Evolutionary conservation across 2,888 invertebrate species (phyloP), one percentile per base, ranked within the genome.

Genomic region (Drosophila limbata): DNA sequence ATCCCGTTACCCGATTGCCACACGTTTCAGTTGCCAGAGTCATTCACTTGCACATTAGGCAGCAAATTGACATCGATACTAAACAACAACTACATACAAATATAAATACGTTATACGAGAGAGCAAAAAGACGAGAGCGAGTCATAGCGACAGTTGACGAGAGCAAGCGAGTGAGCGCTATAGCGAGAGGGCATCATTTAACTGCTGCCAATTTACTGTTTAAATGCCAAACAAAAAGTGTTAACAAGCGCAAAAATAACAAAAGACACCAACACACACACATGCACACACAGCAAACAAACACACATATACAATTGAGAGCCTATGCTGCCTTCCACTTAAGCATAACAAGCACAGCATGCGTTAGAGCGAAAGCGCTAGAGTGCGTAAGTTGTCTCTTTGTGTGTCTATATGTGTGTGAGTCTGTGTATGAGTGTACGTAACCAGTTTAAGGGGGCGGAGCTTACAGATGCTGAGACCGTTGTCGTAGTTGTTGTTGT

Each of bases 131-230:
- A n/a, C n/a, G 6, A 37, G 10, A 10, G 15, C 42, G 40, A 4
- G 40, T 11, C 28, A 31, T 8, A 17, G 52, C 28, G 4, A 10
- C 11, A 2, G 33, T 6, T 6, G 25, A 33, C 15, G 15, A 19
- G 51, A 17, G 47, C n/a, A 8, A 45, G 31, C 9, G 47, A 44
- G 47, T 13, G 53, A 44, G 55, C 19, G 31, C 40, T 31, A 59
- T 53, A 31, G 52, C 31, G 42, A 68, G 71, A 70, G 67, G 64
- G 77, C 89, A 80, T 82, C 90, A 90, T 86, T 90, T 91, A 91
- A 90, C 90, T 90, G 91, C 85, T 90, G 91, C 86, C 91, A 91
- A 91, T 91, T 91, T 91, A 91, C 91, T 91, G 91, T 90, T 91
- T 91, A 91, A 91, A 91, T 89, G 89, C 86, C 90, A 90, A 90